A percentile compares a stretch with the other conserved stretches of the same genome.
These are phyloP conservation scores for Alviniconcha strummeri DNA, from an alignment of 2,888 invertebrate species.

Conservation along the genomic window DNA sequence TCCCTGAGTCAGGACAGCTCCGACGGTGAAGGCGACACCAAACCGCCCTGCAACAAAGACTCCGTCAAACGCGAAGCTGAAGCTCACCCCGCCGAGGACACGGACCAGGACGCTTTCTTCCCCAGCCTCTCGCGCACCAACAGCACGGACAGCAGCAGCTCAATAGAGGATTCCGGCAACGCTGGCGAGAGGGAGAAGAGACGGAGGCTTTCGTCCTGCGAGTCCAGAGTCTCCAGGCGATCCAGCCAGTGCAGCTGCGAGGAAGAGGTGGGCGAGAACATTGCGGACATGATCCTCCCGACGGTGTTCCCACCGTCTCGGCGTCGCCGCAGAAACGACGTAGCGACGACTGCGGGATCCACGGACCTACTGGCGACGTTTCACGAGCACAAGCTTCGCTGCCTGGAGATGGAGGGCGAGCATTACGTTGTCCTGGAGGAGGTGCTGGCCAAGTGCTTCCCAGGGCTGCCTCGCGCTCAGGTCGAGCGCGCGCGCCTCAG, in stretches of 20 bases:
- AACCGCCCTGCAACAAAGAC: neutral
- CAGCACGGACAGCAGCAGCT: conserved; percentile 10
- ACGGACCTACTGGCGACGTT: conserved; percentile 20
- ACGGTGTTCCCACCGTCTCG: conserved; percentile 18
- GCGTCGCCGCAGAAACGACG: conserved; percentile 9
- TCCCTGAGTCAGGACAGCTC: neutral
- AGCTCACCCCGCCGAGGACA: neutral
- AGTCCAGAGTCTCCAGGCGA: neutral
- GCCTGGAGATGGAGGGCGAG: conserved; percentile 28
- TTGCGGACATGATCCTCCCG: conserved; percentile 27
- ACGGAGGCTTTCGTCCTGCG: neutral
- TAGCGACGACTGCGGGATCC: neutral
- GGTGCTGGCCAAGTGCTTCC: conserved; percentile 30
- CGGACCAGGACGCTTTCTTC: conserved; percentile 20
- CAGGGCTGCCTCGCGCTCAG: conserved; percentile 19
- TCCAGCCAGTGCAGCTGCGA: conserved; percentile 14
- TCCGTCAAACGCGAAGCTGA: neutral
- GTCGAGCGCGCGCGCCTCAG: conserved; percentile 16
- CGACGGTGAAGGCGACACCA: neutral
- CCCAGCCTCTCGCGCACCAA: conserved; percentile 16
- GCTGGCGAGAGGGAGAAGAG: neutral
- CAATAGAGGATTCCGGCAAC: neutral
- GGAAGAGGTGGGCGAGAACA: neutral
- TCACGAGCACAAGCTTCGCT: conserved; percentile 24
- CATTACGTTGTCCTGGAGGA: conserved; percentile 26